Evolutionary conservation across 2,113 vertebrate species (phyloP), one percentile per base, ranked within the genome.

Genomic region (Telmatochromis sp.): DNA sequence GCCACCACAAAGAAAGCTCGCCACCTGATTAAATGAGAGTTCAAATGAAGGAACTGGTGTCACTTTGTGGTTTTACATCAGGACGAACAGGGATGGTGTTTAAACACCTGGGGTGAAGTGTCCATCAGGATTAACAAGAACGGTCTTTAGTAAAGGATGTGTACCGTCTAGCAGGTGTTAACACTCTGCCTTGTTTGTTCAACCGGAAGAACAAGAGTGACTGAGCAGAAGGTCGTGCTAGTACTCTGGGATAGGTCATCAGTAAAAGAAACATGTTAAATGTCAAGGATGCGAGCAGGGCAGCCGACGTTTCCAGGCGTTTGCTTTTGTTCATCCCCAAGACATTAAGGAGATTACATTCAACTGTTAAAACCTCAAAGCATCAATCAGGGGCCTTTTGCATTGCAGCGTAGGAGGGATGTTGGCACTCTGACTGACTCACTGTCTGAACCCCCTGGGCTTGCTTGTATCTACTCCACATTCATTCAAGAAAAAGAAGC

Each of bases 1-100:
- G 87, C 93, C 88, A 94, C 89, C 86, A 91, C 91, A 91, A 81
- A 87, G 73, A 58, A 81, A 81, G 86, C 86, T 89, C 83, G 50
- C 63, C 91, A 89, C 89, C 91, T 93, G 94, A 95, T 93, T 95
- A 93, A 95, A 94, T 87, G 68, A 83, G 82, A 85, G 90, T 93
- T 95, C 87, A 93, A 93, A 90, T 89, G 85, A 91, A 81, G 88
- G 83, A 90, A 79, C 65, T 26, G 73, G 80, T 87, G 80, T 87
- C 83, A 57, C 85, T 91, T 80, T 78, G 89, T 89, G 86, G 82
- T 89, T 89, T 81, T 75, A 78, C 83, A 19, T 87, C 33, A 21
- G 65, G 57, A 31, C 50, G 33, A 73, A 31, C 15, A 19, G 23
- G 37, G 35, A 40, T 26, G 7, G n/a, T 94, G 84, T 94, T 92